phyloP scores from a whole-genome alignment of 2,797 vertebrate genomes.

The Hozukius guyotensis region DNA sequence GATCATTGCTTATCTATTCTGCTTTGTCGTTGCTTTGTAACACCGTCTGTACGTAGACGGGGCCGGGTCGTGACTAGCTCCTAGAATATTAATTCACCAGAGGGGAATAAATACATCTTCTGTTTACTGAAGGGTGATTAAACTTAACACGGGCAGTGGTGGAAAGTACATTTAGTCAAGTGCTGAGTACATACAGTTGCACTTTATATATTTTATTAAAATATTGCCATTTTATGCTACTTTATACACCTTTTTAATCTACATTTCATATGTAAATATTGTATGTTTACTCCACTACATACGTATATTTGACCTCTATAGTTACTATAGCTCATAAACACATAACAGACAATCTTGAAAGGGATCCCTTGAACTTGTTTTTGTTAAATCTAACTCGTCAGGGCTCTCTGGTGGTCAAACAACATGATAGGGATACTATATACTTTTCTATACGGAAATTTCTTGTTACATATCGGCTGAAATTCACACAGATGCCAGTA shows the following conservation, averaged over 20 bases:
- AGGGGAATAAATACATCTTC: not conserved
- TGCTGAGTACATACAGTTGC: not conserved
- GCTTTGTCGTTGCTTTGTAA: conserved; percentile 68
- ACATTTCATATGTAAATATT: not conserved
- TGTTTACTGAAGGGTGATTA: conserved; percentile 8
- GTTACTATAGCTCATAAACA: not conserved
- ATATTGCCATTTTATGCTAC: accelerated
- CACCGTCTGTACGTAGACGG: conserved; percentile 37
- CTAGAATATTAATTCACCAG: not conserved
- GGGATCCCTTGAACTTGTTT: not conserved
- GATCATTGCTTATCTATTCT: conserved; percentile 49
- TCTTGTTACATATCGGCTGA: not conserved
- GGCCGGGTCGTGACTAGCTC: conserved; percentile 32
- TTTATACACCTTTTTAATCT: not conserved
- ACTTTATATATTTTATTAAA: not conserved
- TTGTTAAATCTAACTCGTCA: not conserved
- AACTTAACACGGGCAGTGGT: not conserved
- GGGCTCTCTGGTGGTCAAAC: not conserved
- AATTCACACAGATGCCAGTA: not conserved
- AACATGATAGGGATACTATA: not conserved
- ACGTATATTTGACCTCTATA: accelerated
- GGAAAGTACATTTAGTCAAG: not conserved
- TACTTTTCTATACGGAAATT: not conserved
- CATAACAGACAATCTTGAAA: not conserved
- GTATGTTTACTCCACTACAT: not conserved